Percentiles rank a stretch among this genome's conserved stretches.
Conservation (phyloP, 2,113 vertebrate species). For the Trogon melanurus region DNA sequence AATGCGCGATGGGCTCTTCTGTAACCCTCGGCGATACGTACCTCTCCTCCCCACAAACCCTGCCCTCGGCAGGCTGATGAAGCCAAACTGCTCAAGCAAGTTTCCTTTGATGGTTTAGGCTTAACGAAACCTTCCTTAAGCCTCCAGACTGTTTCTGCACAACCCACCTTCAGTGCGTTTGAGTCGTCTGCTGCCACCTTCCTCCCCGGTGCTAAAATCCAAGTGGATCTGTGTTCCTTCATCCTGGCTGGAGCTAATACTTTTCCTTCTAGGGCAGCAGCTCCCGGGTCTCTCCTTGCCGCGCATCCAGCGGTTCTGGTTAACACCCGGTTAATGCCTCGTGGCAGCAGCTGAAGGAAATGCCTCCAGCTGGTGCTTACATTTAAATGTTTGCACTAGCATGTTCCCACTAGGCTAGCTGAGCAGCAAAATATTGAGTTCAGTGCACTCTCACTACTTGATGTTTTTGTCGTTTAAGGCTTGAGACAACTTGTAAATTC, state of each 20-base stretch:
- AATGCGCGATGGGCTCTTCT: fast-evolving
- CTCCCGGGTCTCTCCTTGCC: not conserved
- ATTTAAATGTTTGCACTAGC: not conserved
- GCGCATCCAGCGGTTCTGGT: not conserved
- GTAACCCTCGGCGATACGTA: fast-evolving
- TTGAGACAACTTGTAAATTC: conserved; percentile 58
- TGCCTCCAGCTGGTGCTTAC: conserved; percentile 46
- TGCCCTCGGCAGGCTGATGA: not conserved
- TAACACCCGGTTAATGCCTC: not conserved
- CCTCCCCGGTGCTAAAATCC: not conserved
- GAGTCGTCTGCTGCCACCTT: not conserved
- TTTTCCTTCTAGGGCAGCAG: conserved; percentile 43
- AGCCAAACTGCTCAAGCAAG: not conserved
- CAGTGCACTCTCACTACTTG: conserved; percentile 38
- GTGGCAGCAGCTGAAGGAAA: not conserved
- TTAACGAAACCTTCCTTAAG: not conserved
- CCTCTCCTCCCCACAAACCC: not conserved
- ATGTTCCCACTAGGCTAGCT: conserved; percentile 17
- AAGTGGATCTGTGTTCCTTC: not conserved
- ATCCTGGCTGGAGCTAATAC: not conserved
- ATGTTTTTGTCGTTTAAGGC: conserved; percentile 44
- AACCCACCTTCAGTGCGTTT: not conserved
- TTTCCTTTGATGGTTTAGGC: not conserved
- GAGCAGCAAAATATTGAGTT: conserved; percentile 43
- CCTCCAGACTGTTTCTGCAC: not conserved